A percentile compares a stretch with the other conserved stretches of the same genome.
phyloP scores from a whole-genome alignment of 2,113 vertebrate species.

The Crypturellus undulatus region DNA sequence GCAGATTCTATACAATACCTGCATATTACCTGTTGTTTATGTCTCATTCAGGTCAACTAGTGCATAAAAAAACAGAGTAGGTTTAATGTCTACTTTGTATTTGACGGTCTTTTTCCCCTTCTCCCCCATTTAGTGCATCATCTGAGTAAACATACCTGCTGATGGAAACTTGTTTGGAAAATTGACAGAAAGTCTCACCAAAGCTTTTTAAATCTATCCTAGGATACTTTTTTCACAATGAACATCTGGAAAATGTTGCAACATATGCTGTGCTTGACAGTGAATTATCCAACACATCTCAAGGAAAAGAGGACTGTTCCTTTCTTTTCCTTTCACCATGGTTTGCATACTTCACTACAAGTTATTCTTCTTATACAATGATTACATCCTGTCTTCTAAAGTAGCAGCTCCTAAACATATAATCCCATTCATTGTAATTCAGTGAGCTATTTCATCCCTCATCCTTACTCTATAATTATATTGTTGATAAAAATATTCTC shows the following conservation, averaged over 20 bases:
- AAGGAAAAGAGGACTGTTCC: neutral
- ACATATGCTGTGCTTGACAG: neutral
- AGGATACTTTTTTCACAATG: neutral
- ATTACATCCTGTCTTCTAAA: neutral
- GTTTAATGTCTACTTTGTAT: neutral
- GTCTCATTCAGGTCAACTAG: neutral
- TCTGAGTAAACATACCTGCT: neutral
- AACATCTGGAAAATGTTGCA: conserved; percentile 26
- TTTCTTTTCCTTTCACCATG: neutral
- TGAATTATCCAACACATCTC: neutral
- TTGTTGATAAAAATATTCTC: neutral
- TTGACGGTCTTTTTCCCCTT: neutral
- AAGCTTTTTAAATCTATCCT: neutral
- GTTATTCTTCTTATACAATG: neutral
- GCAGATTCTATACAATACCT: neutral
- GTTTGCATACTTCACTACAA: neutral
- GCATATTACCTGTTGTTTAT: neutral
- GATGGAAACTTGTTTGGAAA: neutral
- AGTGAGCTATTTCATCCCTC: fast-evolving
- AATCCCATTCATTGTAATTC: too few relatives aligned
- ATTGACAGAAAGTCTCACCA: neutral
- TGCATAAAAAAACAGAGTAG: neutral
- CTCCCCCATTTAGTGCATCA: fast-evolving
- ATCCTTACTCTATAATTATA: neutral
- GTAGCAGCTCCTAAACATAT: neutral